Base-by-base conservation (phyloP, 2,888 invertebrate genomes). In the Teinopalpus imperialis region DNA sequence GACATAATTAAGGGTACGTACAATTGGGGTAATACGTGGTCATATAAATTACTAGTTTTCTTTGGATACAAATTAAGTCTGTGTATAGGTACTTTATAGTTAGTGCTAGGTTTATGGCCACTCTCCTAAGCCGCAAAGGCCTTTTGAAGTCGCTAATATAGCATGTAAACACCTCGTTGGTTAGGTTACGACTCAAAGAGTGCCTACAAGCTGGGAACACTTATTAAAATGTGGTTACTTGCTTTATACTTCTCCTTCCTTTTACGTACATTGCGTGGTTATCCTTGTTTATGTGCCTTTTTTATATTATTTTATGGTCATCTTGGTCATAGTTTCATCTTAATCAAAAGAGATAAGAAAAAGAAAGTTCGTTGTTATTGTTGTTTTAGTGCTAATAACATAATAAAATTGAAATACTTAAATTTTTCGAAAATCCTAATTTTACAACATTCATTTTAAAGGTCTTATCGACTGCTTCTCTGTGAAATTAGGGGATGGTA, bases 31-130 rank as follows among this genome's bases (percentile, higher is more conserved):
- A 81, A 82, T 78, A 74, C 66, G 61, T 55, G 69, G 69, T 70
- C 66, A 66, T 74, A 81, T 83, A 83, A 82, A 85, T 82, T 78
- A 78, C 72, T 71, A 76, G 74, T 79, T 83, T 81, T 81, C 81
- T 82, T 83, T 77, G 72, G 67, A 67, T 67, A 63, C 66, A 63
- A 70, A 77, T 79, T 77, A 77, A 77, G 77, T 74, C 71, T 69
- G 72, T 72, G 74, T 76, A 74, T 71, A 68, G 70, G 76, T 63
- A 69, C 73, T 76, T 76, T 74, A 76, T 63, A 70, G 74, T 74
- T 78, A 69, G 71, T 67, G 72, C 67, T 70, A 70, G 53, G 59
- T 57, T 63, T 74, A 44, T 36, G 36, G 35, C 41, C 18, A 35
- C 35, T 41, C 16, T 16, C 21, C 2, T 9, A 9, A 18, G 30